Evolutionary conservation across 2,888 invertebrate genomes (phyloP), one percentile per base, ranked within the genome.

Genomic region (Zonitis immaculata): DNA sequence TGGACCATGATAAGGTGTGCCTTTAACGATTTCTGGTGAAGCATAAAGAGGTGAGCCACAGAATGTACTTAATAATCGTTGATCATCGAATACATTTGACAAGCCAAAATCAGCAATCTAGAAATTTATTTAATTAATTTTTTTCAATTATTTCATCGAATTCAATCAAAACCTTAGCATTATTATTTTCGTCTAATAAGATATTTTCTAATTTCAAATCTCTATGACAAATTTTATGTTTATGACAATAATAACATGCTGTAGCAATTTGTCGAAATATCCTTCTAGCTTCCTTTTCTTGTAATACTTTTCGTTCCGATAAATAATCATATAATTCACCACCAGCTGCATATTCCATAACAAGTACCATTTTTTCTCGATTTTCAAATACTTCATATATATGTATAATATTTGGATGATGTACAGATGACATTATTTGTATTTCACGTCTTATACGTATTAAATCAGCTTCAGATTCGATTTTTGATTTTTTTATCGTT

Each of bases 301-400:
- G 82, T 64, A 98, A 81, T 63, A 94, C 91, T 79, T 95, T 95
- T 64, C 90, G 82, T 73, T 93, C 91, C 72, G 92, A 93, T 65
- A 97, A 83, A 78, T 94, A 97, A 78, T 97, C 98, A 75, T 98
- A 99, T 26, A 99, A 80, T 79, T 99, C 99, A 54, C 99, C 98
- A 54, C 98, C 98, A 56, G 92, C 91, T 61, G 98, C 98, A 77
- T 96, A 98, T 78, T 99, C 98, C 97, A 99, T 97, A 27, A 99
- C 97, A 62, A 99, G 83, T 66, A 99, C 96, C 87, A 99, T 98
- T 80, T 97, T 96, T 78, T 99, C 98, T 71, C 93, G 88, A 80
- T 98, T 99, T 82, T 99, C 99, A 80, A 99, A 99, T 67, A 99
- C 98, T 91, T 99, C 99, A 79, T 95, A 95, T 73, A 99, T 97